A percentile compares a stretch with the other conserved stretches of the same genome.
phyloP scores from a whole-genome alignment of 1,140 invertebrate species.

The Drosophila auraria region DNA sequence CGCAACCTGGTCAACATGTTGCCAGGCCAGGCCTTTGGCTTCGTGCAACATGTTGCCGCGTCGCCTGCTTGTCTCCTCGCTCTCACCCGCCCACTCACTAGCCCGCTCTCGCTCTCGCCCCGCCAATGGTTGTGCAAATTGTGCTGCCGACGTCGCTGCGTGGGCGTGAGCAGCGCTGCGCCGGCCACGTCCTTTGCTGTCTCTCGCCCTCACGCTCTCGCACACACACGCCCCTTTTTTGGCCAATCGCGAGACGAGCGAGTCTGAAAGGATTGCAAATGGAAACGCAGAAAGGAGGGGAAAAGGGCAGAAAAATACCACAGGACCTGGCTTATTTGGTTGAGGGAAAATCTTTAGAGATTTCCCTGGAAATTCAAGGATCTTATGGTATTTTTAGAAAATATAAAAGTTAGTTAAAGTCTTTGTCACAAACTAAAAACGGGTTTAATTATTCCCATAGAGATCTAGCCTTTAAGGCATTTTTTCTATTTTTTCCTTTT shows the following conservation, averaged over 20 bases:
- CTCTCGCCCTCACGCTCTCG: slow-evolving; percentile 5
- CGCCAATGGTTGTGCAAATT: slow-evolving; percentile 19
- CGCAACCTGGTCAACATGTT: slow-evolving; percentile 20
- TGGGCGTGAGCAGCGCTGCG: slow-evolving; percentile 26
- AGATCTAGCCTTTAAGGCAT: no score
- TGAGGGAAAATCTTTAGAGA: background rate
- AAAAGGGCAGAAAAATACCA: background rate
- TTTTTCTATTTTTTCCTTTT: background rate
- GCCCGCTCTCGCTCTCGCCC: background rate
- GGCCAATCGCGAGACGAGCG: slow-evolving; percentile 16
- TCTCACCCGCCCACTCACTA: background rate
- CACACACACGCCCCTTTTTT: slow-evolving; percentile 9
- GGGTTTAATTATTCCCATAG: background rate
- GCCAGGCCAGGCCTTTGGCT: background rate
- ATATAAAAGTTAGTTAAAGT: background rate
- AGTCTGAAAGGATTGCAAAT: slow-evolving; percentile 9
- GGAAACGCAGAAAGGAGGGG: background rate
- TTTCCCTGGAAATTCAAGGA: background rate
- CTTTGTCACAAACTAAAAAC: no score
- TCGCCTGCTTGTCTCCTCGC: background rate
- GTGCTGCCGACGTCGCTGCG: slow-evolving; percentile 24
- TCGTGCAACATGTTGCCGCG: slow-evolving; percentile 26
- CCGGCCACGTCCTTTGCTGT: slow-evolving; percentile 2
- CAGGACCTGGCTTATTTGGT: background rate
- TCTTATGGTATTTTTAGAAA: background rate